phyloP scores from a whole-genome alignment of 2,888 invertebrate species.

The Amiota communis region DNA sequence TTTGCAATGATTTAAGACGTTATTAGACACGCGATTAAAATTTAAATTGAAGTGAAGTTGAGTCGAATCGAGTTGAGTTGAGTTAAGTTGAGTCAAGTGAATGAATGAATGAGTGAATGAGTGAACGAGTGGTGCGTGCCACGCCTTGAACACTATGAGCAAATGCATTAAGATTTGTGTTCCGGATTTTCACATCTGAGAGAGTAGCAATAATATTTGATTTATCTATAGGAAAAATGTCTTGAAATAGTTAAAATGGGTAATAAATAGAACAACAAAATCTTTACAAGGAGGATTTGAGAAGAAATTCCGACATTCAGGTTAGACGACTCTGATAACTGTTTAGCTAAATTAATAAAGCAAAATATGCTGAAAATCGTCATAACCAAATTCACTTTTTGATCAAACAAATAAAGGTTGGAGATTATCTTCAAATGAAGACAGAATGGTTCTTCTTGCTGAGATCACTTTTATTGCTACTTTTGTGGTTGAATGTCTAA shows the following conservation, averaged over 20 bases:
- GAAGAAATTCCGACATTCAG: too few relatives aligned
- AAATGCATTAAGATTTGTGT: not conserved
- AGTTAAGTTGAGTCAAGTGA: too few relatives aligned
- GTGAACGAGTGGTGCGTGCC: not conserved
- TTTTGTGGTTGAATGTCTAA: too few relatives aligned
- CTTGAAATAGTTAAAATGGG: not conserved
- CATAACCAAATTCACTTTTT: too few relatives aligned
- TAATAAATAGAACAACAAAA: not conserved
- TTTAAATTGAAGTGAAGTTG: conserved; percentile 64
- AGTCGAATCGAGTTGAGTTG: conserved; percentile 25
- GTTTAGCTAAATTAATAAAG: too few relatives aligned
- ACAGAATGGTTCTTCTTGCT: too few relatives aligned
- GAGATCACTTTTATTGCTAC: too few relatives aligned
- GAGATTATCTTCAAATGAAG: too few relatives aligned
- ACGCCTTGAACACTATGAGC: not conserved
- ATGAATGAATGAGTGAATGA: too few relatives aligned
- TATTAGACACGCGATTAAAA: conserved; percentile 66
- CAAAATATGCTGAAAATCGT: too few relatives aligned
- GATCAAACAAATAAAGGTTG: too few relatives aligned
- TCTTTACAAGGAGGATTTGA: not conserved
- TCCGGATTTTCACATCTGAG: not conserved
- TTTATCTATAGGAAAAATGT: not conserved
- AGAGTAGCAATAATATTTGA: conserved; percentile 24
- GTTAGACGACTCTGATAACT: too few relatives aligned
- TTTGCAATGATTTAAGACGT: conserved; percentile 66